Evolutionary conservation across 1,140 invertebrate genomes (phyloP).

Genomic region (Drosophila rhopaloa): DNA sequence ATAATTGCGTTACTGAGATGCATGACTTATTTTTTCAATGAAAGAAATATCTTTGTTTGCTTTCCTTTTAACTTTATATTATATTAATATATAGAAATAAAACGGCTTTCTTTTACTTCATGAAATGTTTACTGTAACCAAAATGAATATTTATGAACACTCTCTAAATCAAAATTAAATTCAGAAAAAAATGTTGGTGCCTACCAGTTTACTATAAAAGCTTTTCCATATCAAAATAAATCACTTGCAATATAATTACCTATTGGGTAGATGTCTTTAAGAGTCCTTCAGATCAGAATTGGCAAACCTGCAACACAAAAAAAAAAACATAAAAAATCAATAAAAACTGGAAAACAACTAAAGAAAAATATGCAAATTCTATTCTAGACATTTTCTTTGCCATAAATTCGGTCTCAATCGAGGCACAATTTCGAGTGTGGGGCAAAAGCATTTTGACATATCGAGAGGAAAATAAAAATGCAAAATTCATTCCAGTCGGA

Average conservation of each 20-base stretch:
- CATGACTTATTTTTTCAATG: too few relatives aligned
- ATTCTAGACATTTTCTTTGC: constrained; percentile 7
- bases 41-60: too few relatives aligned
- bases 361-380: constrained; percentile 15
- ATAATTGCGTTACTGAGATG: too few relatives aligned
- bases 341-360: neutral
- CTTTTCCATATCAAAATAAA: too few relatives aligned
- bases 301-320: constrained; percentile 35
- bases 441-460: constrained; percentile 39
- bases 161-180: too few relatives aligned
- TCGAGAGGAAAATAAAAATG: constrained; percentile 43
- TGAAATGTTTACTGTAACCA: too few relatives aligned
- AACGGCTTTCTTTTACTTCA: too few relatives aligned
- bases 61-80: too few relatives aligned
- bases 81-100: too few relatives aligned
- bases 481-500: constrained; percentile 18
- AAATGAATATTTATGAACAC: too few relatives aligned
- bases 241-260: constrained; percentile 21
- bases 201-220: neutral
- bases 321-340: neutral
- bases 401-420: constrained; percentile 25
- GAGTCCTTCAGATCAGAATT: constrained; percentile 1
- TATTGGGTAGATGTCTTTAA: constrained; percentile 14
- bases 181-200: too few relatives aligned
- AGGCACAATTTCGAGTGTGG: constrained; percentile 14